These are phyloP conservation scores for Ispidina lecontei DNA, from an alignment of 2,797 vertebrate species.

Conservation along the genomic window DNA sequence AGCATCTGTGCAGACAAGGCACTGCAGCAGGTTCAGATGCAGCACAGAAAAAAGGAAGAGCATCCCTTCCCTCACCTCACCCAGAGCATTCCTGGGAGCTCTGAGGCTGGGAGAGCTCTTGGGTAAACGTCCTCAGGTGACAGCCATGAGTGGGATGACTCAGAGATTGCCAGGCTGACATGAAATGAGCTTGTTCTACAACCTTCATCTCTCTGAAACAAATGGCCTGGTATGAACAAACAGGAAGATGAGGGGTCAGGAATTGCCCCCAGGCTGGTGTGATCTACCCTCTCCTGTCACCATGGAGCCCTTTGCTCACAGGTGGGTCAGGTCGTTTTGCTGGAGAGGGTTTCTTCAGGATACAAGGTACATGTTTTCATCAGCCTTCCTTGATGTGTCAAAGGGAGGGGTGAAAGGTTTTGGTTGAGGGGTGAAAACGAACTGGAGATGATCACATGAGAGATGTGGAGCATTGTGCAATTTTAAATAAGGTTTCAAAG, in stretches of 20 bases:
- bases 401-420: background rate
- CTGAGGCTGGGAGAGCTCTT: background rate
- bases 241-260: background rate
- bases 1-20: background rate
- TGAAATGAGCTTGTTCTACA: background rate
- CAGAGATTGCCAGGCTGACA: background rate
- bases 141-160: background rate
- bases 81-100: background rate
- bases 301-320: background rate
- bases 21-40: background rate
- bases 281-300: background rate
- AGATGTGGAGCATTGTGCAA: background rate
- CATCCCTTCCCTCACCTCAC: background rate
- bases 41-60: background rate
- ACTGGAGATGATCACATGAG: background rate
- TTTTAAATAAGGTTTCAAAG: background rate
- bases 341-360: background rate
- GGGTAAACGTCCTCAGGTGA: background rate
- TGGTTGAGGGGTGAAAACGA: background rate
- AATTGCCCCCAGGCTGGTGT: background rate
- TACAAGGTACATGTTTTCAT: background rate
- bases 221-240: background rate
- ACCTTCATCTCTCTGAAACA: background rate
- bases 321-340: background rate
- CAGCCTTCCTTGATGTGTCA: background rate